Base-by-base conservation (phyloP, 2,888 invertebrate genomes). In the Frankliniella intonsa region DNA sequence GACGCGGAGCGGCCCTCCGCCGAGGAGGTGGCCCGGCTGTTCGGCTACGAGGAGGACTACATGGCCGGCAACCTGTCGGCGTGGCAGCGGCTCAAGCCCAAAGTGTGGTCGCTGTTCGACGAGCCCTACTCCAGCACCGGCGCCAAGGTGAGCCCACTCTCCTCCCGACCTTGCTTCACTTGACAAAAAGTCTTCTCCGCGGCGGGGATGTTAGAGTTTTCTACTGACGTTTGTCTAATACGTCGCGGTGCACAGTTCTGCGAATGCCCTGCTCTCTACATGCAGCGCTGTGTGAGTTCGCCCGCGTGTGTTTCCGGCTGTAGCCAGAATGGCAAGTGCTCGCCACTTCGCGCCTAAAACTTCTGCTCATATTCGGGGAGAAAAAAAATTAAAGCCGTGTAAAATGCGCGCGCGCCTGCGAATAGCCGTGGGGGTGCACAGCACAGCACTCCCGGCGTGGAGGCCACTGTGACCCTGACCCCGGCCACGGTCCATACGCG, bases 101-200 rank as follows among this genome's bases (percentile, higher is more conserved):
- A 94, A 87, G 92, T 98, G 81, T 98, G 97, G 97, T 95, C 97
- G 7, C 89, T 98, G 82, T 98, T 99, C 87, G 97, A 98, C 87
- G 98, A 98, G 88, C 98, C 98, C 0, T 97, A 97, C 86, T 97
- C 97, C 84, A 97, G 97, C 82, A 92, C 93, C 81, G 91, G 93
- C 84, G 97, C 97, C 83, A 98, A 98, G 93, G 97, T 96, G 87
- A 88, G 88, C 84, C 55, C 55, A 8, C 3, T 2, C 55, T 2
- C 3, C 3, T 2, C 55, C 55, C 17, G 14, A 8, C 3, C 55
- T 8, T 8, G 14, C 55, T 8, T 11, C 55, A 55, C 5, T 5
- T 38, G 3, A 38, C 38, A 5, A 38, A 38, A 38, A 38, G 38
- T 38, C 38, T 38, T 38, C 38, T 38, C 7, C 55, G 55, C 55